Evolutionary conservation across 1,140 invertebrate species (phyloP), one percentile per base, ranked within the genome.

Genomic region (Ceratina calcarata): DNA sequence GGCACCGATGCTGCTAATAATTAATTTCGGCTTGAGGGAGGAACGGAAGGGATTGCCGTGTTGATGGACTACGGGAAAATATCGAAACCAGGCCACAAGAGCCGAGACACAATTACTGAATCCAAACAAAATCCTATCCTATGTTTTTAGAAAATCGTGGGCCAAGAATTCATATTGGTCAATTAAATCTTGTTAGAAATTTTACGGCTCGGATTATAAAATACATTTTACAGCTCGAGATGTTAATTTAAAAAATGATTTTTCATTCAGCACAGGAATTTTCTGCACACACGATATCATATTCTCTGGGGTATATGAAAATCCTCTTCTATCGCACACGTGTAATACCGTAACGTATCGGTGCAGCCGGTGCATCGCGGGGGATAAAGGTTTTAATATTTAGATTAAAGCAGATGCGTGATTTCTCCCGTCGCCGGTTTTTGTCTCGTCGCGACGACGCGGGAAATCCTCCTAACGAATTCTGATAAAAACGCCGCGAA

Each of bases 321-420:
- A 55, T 55, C 18, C 12, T 55, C 18, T 15, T 18, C 18, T 55
- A 55, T 55, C 15, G 15, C 16, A 18, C n/a, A 4, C 20, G 66
- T 24, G 24, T 15, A 32, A n/a, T 22, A 45, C 20, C 32, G 62
- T 37, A 37, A 65, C 27, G 27, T 8, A 0, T 27, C 18, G 67
- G 18, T 69, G 32, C 18, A 51, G 32, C 32, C 53, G 53, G 20
- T 16, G 24, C 13, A 62, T 68, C 22, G 20, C 49, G 8, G 15
- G 49, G 24, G 49, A 69, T 12, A 55, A 69, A 27, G 16, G 18
- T 69, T 55, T 53, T 55, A 69, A 69, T 69, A 69, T 69, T 53
- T 69, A 55, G 20, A 69, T 69, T 69, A 32, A 69, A 69, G 10
- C 67, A 55, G 24, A 69, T 16, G 1, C 67, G 49, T 3, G 24